Conservation (phyloP, 2,113 vertebrate genomes). For the Sebastes fasciatus region DNA sequence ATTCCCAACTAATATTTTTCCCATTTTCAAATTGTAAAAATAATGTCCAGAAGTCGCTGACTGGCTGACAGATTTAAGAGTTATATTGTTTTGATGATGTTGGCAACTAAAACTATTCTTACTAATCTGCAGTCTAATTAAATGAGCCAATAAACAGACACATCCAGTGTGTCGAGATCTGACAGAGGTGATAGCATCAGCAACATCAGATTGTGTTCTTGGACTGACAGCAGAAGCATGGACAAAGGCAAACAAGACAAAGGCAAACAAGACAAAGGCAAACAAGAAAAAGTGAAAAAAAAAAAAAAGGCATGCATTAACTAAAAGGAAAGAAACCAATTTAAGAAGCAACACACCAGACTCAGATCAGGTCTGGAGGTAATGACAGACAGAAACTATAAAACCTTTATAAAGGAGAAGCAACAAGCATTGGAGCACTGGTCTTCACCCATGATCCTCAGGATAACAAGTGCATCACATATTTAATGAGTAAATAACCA, state of each 20-base stretch:
- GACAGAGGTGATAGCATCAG: neutral
- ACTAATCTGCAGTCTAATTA: neutral
- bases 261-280: conserved; percentile 29
- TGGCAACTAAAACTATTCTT: neutral
- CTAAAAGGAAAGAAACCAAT: neutral
- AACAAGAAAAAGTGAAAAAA: conserved; percentile 2
- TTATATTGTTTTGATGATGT: neutral
- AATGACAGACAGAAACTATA: neutral
- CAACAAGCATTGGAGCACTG: neutral
- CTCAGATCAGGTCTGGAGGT: neutral
- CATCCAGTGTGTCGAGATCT: conserved; percentile 7
- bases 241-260: no score
- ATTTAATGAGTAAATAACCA: neutral
- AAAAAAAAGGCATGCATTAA: conserved; percentile 5
- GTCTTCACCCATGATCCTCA: conserved; percentile 25
- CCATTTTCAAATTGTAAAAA: neutral
- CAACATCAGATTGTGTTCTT: conserved; percentile 5
- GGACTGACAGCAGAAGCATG: conserved; percentile 1
- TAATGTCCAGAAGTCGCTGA: neutral
- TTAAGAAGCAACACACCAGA: neutral
- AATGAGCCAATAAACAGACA: neutral
- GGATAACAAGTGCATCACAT: conserved; percentile 15
- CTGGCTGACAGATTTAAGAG: neutral
- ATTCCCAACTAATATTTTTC: neutral
- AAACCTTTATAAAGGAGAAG: neutral